phyloP scores from a whole-genome alignment of 35 echinoderm and acorn worm species.

The Ophiothrix spiculata region DNA sequence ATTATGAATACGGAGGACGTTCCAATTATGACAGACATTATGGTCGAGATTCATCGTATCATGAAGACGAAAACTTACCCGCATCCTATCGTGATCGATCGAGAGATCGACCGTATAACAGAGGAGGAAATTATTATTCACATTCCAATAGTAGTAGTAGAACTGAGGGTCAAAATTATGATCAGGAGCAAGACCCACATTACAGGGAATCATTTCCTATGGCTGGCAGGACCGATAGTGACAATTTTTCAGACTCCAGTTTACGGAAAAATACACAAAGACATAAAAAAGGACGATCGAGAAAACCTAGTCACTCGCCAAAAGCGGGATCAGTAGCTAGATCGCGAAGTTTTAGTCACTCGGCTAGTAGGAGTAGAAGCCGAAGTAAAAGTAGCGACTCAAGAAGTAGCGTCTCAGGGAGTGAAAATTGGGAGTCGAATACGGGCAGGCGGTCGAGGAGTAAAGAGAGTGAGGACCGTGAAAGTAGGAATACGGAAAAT shows the following conservation, averaged over 20 bases:
- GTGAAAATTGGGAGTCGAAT: conserved; percentile 40
- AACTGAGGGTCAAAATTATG: conserved; percentile 30
- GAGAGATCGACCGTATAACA: conserved; percentile 76
- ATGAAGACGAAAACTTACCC: conserved; percentile 77
- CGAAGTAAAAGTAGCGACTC: conserved; percentile 87
- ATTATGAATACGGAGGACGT: conserved; percentile 82
- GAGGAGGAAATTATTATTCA: conserved; percentile 83
- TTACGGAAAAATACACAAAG: conserved; percentile 46
- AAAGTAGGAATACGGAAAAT: conserved; percentile 90
- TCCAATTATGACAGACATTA: conserved; percentile 75
- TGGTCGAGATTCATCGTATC: conserved; percentile 64
- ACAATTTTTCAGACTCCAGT: conserved; percentile 54
- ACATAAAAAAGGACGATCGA: conserved; percentile 21
- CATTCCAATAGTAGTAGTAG: conserved; percentile 50
- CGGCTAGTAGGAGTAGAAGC: conserved; percentile 63
- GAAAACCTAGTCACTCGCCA: conserved; percentile 36
- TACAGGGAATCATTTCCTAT: conserved; percentile 38
- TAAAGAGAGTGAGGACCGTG: conserved; percentile 79
- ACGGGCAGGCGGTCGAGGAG: conserved; percentile 79
- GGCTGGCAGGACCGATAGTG: conserved; percentile 38
- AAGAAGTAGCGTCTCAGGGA: conserved; percentile 84
- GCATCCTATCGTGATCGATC: conserved; percentile 67
- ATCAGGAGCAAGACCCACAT: conserved; percentile 47
- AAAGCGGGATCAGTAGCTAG: conserved; percentile 63
- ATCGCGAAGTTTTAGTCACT: conserved; percentile 84